phyloP scores from a whole-genome alignment of 2,113 vertebrate species.

The Tupaia chinensis region DNA sequence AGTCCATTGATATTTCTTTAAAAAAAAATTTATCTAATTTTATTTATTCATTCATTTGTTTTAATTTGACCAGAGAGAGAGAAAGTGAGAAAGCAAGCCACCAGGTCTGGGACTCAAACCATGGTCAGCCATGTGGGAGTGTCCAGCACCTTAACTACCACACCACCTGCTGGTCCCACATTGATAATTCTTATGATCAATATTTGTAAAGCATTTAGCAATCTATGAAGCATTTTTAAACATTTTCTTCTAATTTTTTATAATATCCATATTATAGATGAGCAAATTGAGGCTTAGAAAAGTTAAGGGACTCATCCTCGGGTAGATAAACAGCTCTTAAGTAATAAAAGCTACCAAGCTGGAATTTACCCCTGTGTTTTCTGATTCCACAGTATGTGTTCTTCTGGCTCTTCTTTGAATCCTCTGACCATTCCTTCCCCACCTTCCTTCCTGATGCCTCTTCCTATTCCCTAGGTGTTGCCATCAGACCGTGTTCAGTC shows the following conservation, averaged over 20 bases:
- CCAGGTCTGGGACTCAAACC: too few species aligned
- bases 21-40: too few species aligned
- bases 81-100: too few species aligned
- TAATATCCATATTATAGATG: background rate
- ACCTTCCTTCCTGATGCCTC: background rate
- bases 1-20: background rate
- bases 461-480: background rate
- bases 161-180: too few species aligned
- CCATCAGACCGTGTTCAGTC: background rate
- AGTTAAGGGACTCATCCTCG: background rate
- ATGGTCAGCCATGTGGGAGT: too few species aligned
- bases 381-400: rapidly evolving
- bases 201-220: background rate
- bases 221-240: background rate
- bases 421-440: background rate
- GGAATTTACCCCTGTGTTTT: background rate
- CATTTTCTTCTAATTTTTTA: background rate
- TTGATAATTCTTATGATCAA: background rate
- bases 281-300: background rate
- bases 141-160: too few species aligned
- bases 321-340: background rate
- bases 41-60: too few species aligned
- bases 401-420: background rate
- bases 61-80: too few species aligned
- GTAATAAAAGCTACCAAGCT: background rate